Evolutionary conservation across 2,797 vertebrate species (phyloP).

Genomic region (Aphelocoma californica): DNA sequence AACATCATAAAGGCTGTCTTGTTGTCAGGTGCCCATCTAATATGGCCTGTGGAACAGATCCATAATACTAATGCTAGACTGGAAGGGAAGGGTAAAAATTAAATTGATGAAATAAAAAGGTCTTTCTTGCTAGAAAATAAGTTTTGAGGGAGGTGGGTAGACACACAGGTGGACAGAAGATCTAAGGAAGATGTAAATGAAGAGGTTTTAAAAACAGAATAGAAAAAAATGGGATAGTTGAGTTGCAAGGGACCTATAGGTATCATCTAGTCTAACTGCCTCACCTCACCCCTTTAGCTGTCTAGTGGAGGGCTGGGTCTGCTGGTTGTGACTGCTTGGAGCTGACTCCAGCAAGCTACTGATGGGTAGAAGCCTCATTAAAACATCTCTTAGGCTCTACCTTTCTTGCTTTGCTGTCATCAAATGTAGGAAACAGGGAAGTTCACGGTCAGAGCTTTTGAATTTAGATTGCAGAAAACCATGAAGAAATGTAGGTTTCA

Average conservation of each 20-base stretch:
- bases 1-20: not conserved
- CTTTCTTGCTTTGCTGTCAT: not conserved
- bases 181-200: not conserved
- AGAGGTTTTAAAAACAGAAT: not conserved
- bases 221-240: not conserved
- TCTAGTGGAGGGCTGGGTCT: not conserved
- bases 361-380: not conserved
- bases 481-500: not conserved
- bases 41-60: not conserved
- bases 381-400: not conserved
- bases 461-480: not conserved
- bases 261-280: not conserved
- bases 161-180: not conserved
- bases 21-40: not conserved
- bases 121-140: not conserved
- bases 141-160: not conserved
- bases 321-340: not conserved
- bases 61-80: not conserved
- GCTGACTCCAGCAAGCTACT: not conserved
- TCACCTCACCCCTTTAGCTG: not conserved
- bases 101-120: not conserved
- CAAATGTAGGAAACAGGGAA: not conserved
- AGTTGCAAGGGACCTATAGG: not conserved
- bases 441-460: not conserved
- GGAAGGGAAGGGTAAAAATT: not conserved